Evolutionary conservation across 2,113 vertebrate genomes (phyloP), one percentile per base, ranked within the genome.

Genomic region (Polyodon spathula): DNA sequence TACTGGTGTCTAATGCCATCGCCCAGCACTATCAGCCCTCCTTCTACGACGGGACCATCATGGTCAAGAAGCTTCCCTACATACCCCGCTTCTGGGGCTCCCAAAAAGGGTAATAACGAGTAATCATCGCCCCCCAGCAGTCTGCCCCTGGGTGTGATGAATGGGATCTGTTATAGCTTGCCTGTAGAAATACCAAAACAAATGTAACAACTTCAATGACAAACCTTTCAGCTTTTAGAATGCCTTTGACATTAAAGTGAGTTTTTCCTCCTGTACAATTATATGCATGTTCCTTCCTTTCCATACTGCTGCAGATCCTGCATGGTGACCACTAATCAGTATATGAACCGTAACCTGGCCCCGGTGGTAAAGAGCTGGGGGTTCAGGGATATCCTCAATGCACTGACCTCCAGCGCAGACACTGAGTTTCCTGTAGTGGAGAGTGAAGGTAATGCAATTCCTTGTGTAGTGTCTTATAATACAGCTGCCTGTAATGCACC

Each of bases 61-160:
- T 97, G 0, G 79, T 90, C 70, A 98, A 96, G 77, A 93, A 78
- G 70, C 85, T 98, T 57, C 94, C 94, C 0, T 92, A 95, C 68
- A 84, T 97, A 44, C 93, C 91, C 0, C 82, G 85, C 37, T 84
- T 98, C 48, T n/a, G n/a, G n/a, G n/a, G n/a, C n/a, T n/a, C n/a
- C n/a, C n/a, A n/a, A n/a, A n/a, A n/a, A n/a, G n/a, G n/a, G n/a
- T n/a, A n/a, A n/a, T n/a, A n/a, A n/a, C n/a, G n/a, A n/a, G n/a
- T n/a, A n/a, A n/a, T n/a, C n/a, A n/a, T n/a, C n/a, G n/a, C n/a
- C n/a, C n/a, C n/a, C n/a, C n/a, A n/a, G n/a, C n/a, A n/a, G n/a
- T n/a, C n/a, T n/a, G n/a, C n/a, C n/a, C n/a, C n/a, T n/a, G n/a
- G n/a, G n/a, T n/a, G n/a, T n/a, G n/a, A n/a, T n/a, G n/a, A n/a